A percentile compares a stretch with the other conserved stretches of the same genome.
These are phyloP conservation scores for Brachystomella parvula DNA, from an alignment of 1,140 invertebrate genomes.

Conservation along the genomic window DNA sequence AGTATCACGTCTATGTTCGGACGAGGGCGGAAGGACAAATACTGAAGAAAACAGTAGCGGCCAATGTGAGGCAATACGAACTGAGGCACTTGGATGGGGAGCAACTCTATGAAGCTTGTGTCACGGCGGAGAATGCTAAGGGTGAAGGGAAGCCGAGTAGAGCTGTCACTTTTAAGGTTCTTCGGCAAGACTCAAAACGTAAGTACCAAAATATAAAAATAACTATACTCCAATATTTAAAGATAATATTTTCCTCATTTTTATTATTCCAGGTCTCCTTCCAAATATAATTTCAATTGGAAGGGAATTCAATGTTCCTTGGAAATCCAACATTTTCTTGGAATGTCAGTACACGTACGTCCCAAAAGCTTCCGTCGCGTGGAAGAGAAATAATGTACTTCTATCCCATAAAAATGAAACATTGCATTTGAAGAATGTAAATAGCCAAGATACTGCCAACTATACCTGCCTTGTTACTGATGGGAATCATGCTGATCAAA, in stretches of 20 bases:
- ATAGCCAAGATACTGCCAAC: background rate
- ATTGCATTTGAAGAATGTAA: background rate
- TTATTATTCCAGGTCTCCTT: background rate
- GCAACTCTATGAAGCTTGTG: background rate
- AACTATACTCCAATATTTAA: background rate
- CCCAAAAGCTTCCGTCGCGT: background rate
- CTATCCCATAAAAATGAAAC: background rate
- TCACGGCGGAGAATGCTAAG: background rate
- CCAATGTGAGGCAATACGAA: background rate
- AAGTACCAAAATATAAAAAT: background rate
- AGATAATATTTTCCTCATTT: background rate
- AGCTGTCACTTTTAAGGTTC: background rate
- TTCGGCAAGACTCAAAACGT: background rate
- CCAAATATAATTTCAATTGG: background rate
- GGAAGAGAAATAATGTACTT: background rate
- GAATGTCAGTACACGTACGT: background rate
- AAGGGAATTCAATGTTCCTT: background rate
- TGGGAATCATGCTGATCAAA: background rate
- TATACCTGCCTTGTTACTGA: slow-evolving; percentile 1
- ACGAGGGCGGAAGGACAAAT: background rate
- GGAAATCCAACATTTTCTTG: background rate
- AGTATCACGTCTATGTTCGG: background rate
- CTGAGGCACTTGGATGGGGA: background rate
- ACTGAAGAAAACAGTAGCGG: background rate
- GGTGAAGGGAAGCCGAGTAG: background rate